A percentile compares a stretch with the other conserved stretches of the same genome.
These are phyloP conservation scores for Scaptodrosophila lebanonensis DNA, from an alignment of 1,140 invertebrate species.

Conservation along the genomic window DNA sequence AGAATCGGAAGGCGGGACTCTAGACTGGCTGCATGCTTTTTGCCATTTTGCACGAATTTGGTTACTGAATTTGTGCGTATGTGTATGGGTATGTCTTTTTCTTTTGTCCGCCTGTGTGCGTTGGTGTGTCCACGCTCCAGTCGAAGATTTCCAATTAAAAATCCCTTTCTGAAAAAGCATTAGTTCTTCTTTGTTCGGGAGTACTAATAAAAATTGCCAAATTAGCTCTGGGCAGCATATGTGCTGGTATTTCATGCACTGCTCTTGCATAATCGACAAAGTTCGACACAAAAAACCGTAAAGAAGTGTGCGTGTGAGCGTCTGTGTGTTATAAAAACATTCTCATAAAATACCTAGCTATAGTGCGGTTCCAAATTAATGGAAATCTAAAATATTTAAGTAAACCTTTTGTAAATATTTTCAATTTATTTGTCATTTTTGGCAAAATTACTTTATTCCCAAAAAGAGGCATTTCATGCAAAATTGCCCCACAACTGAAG, in stretches of 20 bases:
- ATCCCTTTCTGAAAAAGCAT: conserved; percentile 48
- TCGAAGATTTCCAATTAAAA: conserved; percentile 75
- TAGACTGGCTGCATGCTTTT: too few species aligned
- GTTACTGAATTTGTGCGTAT: background rate
- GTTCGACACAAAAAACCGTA: conserved; percentile 46
- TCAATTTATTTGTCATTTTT: too few species aligned
- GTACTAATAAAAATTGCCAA: conserved; percentile 54
- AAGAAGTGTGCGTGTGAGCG: conserved; percentile 10
- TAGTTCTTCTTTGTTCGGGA: conserved; percentile 27
- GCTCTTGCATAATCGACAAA: conserved; percentile 69
- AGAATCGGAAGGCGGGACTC: too few species aligned
- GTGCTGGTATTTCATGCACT: too few species aligned
- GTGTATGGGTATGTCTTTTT: conserved; percentile 1
- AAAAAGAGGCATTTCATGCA: conserved; percentile 43
- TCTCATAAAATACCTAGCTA: too few species aligned
- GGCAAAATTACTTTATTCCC: too few species aligned
- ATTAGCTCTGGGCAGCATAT: conserved; percentile 65
- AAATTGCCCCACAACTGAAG: conserved; percentile 17
- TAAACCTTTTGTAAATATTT: too few species aligned
- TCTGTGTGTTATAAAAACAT: too few species aligned
- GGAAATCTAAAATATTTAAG: too few species aligned
- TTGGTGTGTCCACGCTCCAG: conserved; percentile 33
- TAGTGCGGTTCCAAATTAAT: too few species aligned
- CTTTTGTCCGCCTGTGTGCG: conserved; percentile 22
- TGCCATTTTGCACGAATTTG: background rate